These are phyloP conservation scores for Centropyge bicolor DNA, from an alignment of 2,797 vertebrate genomes.

Conservation along the genomic window DNA sequence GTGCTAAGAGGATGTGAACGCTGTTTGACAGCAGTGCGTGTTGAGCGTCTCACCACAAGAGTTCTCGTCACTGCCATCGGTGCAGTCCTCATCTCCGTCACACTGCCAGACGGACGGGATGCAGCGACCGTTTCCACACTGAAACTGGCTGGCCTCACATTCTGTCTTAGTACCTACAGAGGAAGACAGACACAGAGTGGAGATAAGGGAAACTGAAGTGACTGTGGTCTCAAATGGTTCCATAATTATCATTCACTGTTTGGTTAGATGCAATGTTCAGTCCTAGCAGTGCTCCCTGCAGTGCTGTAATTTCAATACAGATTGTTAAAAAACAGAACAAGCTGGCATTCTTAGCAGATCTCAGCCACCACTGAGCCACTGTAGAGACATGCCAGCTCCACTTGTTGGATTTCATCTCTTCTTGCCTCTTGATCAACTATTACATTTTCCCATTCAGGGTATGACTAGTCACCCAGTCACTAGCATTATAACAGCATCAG, in stretches of 20 bases:
- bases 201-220: not conserved
- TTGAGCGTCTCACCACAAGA: constrained; percentile 90
- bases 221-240: not conserved
- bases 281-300: not conserved
- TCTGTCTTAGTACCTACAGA: constrained; percentile 86
- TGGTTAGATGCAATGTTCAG: not conserved
- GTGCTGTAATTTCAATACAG: constrained; percentile 2
- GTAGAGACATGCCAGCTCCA: constrained; percentile 1
- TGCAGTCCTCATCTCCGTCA: constrained; percentile 95
- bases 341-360: not conserved
- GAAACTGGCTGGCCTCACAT: constrained; percentile 94
- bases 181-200: constrained; percentile 4
- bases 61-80: constrained; percentile 93
- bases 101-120: constrained; percentile 96
- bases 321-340: constrained; percentile 1
- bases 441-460: not conserved
- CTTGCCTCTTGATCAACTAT: not conserved
- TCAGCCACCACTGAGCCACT: not conserved
- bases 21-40: not conserved
- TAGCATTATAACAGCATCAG: too few relatives aligned
- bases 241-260: not conserved
- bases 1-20: not conserved
- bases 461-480: not conserved
- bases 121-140: constrained; percentile 95
- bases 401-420: not conserved